These are phyloP conservation scores for Tanypteryx hageni DNA, from an alignment of 2,888 invertebrate genomes.

Conservation along the genomic window DNA sequence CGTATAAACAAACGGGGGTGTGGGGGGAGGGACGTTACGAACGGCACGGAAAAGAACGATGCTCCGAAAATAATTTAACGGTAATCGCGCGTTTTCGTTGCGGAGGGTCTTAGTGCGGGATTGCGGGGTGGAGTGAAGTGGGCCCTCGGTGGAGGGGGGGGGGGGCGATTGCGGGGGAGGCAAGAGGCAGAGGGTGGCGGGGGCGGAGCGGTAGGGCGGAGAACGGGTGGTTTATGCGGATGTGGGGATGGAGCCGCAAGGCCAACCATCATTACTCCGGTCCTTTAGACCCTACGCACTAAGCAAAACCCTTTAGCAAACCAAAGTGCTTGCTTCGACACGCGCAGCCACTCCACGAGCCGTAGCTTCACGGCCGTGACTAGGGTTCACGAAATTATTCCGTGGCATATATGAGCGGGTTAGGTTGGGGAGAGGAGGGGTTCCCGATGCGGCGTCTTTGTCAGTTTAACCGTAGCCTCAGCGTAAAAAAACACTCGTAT, in stretches of 20 bases:
- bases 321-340: background rate
- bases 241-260: constrained; percentile 8
- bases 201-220: background rate
- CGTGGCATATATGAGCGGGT: background rate
- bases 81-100: background rate
- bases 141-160: background rate
- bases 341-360: background rate
- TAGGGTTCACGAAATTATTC: background rate
- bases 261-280: background rate
- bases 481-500: background rate
- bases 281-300: background rate
- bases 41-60: background rate
- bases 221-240: background rate
- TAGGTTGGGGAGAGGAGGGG: background rate
- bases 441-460: background rate
- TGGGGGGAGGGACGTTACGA: background rate
- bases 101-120: too few relatives aligned
- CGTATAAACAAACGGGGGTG: too few relatives aligned
- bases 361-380: background rate
- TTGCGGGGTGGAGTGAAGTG: too few relatives aligned
- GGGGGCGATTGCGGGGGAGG: background rate
- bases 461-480: background rate
- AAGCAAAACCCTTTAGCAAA: background rate
- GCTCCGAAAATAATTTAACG: background rate
- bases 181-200: background rate